Base-by-base conservation (phyloP, 2,888 invertebrate genomes). In the Ormyrus rosae region DNA sequence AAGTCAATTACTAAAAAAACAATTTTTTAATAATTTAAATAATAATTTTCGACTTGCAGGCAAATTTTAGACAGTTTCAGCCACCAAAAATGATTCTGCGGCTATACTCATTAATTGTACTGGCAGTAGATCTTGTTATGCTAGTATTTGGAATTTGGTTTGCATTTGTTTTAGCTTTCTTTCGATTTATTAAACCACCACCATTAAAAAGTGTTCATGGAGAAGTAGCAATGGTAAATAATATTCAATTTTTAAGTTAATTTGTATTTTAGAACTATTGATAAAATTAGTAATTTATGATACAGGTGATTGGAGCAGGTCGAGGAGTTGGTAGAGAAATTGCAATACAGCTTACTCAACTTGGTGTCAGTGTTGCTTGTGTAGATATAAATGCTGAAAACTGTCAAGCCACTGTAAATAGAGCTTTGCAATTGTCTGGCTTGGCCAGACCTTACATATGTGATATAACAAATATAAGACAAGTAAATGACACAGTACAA, bases 301-400 rank as follows among this genome's bases (percentile, higher is more conserved):
- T 34, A 65, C 86, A 94, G 94, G 92, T 95, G 10, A 93, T 95
- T 74, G 95, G 95, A n/a, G 93, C 95, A 61, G 95, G 94, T 63
- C 91, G 93, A 85, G 95, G 95, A 13, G 92, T 95, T 6, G 95
- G 95, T 0, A 92, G 92, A 78, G 93, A 94, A 86, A 89, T 95
- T 81, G 93, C 94, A 0, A 89, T 93, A 80, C 93, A 94, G 85
- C 88, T 95, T 77, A 92, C 93, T 1, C 90, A 91, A 10, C 89
- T 93, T 46, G 93, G 93, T 61, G 93, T 93, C 1, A 91, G 89
- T 68, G 92, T 95, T 1, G 92, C 95, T 1, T 94, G 95, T 82
- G 93, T 95, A 81, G 96, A 96, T 86, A 92, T 94, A 69, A 93
- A 94, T 86, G 89, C 91, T 76, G 86, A 84, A 3, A 92, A 89